These are phyloP conservation scores for Neodiprion lecontei DNA, from an alignment of 1,140 invertebrate genomes.

Conservation along the genomic window DNA sequence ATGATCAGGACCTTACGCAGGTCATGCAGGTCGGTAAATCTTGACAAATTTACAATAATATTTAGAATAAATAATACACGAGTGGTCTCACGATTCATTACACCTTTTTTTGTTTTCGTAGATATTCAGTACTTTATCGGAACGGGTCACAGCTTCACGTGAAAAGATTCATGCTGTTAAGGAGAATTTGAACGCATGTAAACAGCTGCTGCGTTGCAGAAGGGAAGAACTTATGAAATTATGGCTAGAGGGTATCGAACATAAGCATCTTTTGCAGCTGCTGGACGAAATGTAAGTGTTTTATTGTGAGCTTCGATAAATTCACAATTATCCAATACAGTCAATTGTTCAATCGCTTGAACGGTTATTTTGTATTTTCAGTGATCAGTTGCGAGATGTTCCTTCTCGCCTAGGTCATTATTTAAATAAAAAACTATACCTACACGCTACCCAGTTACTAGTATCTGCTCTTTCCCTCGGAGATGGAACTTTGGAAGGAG, in stretches of 20 bases:
- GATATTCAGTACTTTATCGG: constrained; percentile 84
- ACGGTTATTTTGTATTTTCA: constrained; percentile 52
- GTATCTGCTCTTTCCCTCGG: constrained; percentile 74
- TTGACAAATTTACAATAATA: constrained; percentile 8
- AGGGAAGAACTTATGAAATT: constrained; percentile 92
- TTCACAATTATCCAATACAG: constrained; percentile 9
- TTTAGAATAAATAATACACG: constrained; percentile 14
- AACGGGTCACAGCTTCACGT: constrained; percentile 78
- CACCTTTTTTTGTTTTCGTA: constrained; percentile 44
- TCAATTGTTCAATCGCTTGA: constrained; percentile 22
- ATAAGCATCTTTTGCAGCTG: constrained; percentile 87
- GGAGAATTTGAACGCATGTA: constrained; percentile 89
- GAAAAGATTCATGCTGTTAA: constrained; percentile 85
- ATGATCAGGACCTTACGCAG: constrained; percentile 88
- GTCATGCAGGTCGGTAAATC: constrained; percentile 76
- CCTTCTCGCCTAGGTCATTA: constrained; percentile 76
- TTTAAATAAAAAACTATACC: constrained; percentile 79
- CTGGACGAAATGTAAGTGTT: constrained; percentile 84
- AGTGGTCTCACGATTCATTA: neutral
- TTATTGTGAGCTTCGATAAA: constrained; percentile 23
- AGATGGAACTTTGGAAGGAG: constrained; percentile 75
- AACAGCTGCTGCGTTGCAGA: constrained; percentile 87
- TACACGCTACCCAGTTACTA: constrained; percentile 85
- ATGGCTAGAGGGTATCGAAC: constrained; percentile 92
- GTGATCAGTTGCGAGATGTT: constrained; percentile 80